Evolutionary conservation across 2,113 vertebrate species (phyloP).

Genomic region (Lasiurus borealis): DNA sequence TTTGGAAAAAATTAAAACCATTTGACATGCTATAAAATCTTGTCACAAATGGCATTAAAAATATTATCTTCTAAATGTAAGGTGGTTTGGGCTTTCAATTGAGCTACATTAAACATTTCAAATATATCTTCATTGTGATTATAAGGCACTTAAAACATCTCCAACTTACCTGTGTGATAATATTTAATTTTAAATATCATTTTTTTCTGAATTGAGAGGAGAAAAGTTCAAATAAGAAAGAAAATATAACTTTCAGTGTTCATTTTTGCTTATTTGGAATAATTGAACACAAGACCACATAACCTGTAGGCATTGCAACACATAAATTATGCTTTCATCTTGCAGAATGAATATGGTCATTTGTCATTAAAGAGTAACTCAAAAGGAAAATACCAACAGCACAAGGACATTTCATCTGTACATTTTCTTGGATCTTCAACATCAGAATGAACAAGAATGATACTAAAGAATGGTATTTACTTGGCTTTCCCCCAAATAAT

Average conservation of each 20-base stretch:
- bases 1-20: slow-evolving; percentile 49
- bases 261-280: not conserved
- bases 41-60: not conserved
- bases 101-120: not conserved
- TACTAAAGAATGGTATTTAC: not conserved
- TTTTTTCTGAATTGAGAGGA: not conserved
- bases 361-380: slow-evolving; percentile 57
- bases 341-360: not conserved
- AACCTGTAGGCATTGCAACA: not conserved
- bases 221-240: slow-evolving; percentile 35
- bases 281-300: not conserved
- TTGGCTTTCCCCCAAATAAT: not conserved
- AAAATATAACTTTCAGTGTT: not conserved
- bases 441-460: not conserved
- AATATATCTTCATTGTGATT: slow-evolving; percentile 43
- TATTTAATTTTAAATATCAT: not conserved
- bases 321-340: slow-evolving; percentile 27
- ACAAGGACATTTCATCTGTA: not conserved
- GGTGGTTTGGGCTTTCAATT: not conserved
- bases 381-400: not conserved
- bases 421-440: not conserved
- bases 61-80: not conserved
- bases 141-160: not conserved
- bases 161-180: rapidly evolving
- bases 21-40: slow-evolving; percentile 36